phyloP scores from a whole-genome alignment of 2,888 invertebrate genomes.

The Lathronympha strigana region DNA sequence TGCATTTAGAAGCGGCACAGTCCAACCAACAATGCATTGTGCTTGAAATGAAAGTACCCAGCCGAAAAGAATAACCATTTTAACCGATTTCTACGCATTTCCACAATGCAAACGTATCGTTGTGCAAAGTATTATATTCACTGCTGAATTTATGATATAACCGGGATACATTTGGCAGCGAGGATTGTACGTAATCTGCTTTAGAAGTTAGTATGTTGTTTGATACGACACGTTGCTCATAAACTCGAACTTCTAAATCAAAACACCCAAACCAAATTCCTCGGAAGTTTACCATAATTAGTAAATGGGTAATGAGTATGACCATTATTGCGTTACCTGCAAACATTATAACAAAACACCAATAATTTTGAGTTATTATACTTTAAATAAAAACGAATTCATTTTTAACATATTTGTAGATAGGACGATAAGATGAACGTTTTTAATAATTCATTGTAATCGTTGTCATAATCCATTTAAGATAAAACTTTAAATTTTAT shows the following conservation, averaged over 20 bases:
- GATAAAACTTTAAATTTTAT: no score
- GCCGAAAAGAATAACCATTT: conserved; percentile 45
- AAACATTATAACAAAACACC: neutral
- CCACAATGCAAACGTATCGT: conserved; percentile 36
- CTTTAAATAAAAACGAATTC: no score
- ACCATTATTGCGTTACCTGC: neutral
- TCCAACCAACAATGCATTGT: conserved; percentile 41
- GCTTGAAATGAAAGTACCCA: conserved; percentile 43
- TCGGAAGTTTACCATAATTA: neutral
- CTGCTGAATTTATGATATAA: conserved; percentile 18
- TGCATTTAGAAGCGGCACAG: conserved; percentile 41
- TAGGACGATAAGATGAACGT: no score
- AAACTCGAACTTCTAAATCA: neutral
- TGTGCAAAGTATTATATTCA: conserved; percentile 16
- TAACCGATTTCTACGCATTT: conserved; percentile 40
- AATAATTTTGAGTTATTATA: neutral
- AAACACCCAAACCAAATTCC: neutral
- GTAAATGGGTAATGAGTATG: neutral
- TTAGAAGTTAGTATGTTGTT: conserved; percentile 17
- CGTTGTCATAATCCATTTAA: no score
- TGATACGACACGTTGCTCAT: conserved; percentile 1
- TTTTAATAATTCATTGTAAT: no score
- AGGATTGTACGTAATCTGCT: conserved; percentile 18
- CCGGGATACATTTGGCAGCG: conserved; percentile 14
- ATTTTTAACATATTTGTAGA: no score